These are phyloP conservation scores for Coecobrya sp. DNA, from an alignment of 2,888 invertebrate species.

Conservation along the genomic window DNA sequence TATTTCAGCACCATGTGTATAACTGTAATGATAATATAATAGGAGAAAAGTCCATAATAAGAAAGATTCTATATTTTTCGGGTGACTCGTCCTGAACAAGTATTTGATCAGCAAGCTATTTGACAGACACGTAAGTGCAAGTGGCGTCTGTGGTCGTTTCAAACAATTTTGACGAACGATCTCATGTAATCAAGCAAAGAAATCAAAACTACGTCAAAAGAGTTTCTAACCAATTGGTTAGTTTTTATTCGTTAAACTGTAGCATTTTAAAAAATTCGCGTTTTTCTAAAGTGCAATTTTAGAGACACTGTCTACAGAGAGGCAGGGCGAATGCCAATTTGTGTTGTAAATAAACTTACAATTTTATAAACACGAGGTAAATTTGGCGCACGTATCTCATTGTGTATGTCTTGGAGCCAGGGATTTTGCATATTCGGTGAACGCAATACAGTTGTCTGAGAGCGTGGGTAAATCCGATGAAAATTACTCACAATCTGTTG, in stretches of 20 bases:
- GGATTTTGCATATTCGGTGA: neutral
- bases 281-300: no score
- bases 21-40: neutral
- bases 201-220: neutral
- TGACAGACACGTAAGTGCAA: neutral
- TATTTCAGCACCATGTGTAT: neutral
- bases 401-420: neutral
- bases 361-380: no score
- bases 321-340: no score
- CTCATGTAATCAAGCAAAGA: neutral
- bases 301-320: no score
- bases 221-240: no score
- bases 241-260: no score
- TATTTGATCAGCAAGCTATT: neutral
- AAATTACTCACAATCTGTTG: conserved; percentile 49
- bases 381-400: neutral
- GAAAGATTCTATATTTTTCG: neutral
- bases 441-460: neutral
- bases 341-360: no score
- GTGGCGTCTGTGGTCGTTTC: neutral
- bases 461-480: conserved; percentile 59
- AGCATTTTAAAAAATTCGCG: no score
- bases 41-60: neutral
- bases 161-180: neutral
- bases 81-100: neutral